These are phyloP conservation scores for Okamejei kenojei DNA, from an alignment of 2,797 vertebrate genomes.

Conservation along the genomic window DNA sequence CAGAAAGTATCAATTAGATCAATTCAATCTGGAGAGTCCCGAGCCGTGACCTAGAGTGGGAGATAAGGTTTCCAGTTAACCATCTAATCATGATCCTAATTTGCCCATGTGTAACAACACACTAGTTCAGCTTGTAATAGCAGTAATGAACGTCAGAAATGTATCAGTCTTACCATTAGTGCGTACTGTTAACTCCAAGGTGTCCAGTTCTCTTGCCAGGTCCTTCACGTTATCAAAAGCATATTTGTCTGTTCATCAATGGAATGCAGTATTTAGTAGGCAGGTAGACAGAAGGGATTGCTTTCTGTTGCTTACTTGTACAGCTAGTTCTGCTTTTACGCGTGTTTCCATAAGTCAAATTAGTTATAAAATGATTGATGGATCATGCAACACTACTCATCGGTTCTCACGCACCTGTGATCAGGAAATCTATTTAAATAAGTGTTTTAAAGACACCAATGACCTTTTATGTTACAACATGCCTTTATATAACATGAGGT, in stretches of 20 bases:
- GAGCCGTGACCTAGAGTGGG: too few species aligned
- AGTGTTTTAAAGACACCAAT: too few species aligned
- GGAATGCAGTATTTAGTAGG: neutral
- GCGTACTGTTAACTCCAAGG: neutral
- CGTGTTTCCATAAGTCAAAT: too few species aligned
- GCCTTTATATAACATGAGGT: too few species aligned
- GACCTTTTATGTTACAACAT: too few species aligned
- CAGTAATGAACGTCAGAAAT: neutral
- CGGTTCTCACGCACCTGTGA: too few species aligned
- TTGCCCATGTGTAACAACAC: neutral
- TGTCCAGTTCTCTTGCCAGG: neutral
- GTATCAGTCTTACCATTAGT: neutral
- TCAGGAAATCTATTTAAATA: too few species aligned
- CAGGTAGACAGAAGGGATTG: neutral
- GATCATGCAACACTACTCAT: too few species aligned
- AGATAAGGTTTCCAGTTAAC: neutral
- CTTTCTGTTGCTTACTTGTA: neutral
- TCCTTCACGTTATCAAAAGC: constrained; percentile 21
- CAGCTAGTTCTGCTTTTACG: too few species aligned
- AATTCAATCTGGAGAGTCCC: too few species aligned
- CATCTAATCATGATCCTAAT: neutral
- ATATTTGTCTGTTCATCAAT: neutral
- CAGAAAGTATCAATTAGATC: neutral
- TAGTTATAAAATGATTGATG: too few species aligned
- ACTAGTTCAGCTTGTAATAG: neutral